phyloP scores from a whole-genome alignment of 2,888 invertebrate genomes.

The Synergus japonicus region DNA sequence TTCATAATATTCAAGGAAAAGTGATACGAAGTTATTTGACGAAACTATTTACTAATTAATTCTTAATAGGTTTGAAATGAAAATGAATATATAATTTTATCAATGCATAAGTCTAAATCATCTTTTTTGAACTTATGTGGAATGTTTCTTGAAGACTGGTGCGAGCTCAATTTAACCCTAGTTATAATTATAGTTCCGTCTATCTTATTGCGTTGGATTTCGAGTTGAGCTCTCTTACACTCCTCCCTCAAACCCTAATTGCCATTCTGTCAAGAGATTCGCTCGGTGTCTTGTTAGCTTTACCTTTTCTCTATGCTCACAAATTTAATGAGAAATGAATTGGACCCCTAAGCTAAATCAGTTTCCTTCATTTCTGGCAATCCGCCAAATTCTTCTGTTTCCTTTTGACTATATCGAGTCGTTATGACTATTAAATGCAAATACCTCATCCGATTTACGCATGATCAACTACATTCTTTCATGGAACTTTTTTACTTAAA shows the following conservation, averaged over 20 bases:
- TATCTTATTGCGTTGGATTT: neutral
- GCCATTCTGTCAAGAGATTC: constrained; percentile 13
- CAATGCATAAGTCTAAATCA: neutral
- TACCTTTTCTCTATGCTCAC: neutral
- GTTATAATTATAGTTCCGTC: constrained; percentile 3
- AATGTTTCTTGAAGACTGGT: neutral
- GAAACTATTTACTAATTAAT: neutral
- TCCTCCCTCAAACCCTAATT: neutral
- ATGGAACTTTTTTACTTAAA: no score
- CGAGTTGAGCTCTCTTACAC: neutral
- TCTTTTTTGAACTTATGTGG: no score
- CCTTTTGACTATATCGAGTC: constrained; percentile 4
- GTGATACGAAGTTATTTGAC: neutral
- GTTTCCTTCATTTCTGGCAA: constrained; percentile 3
- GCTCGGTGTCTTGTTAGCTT: constrained; percentile 21
- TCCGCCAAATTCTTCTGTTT: constrained; percentile 6
- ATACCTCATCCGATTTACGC: constrained; percentile 20
- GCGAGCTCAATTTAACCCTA: neutral
- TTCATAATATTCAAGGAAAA: neutral
- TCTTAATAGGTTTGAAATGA: neutral
- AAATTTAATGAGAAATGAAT: constrained; percentile 24
- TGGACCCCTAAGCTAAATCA: constrained; percentile 8
- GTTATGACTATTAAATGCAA: constrained; percentile 20
- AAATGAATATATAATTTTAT: neutral
- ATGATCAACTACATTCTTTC: neutral